Percentiles rank a stretch among this genome's conserved stretches.
These are phyloP conservation scores for Tringa solitaria DNA, from an alignment of 2,113 vertebrate genomes.

Conservation along the genomic window DNA sequence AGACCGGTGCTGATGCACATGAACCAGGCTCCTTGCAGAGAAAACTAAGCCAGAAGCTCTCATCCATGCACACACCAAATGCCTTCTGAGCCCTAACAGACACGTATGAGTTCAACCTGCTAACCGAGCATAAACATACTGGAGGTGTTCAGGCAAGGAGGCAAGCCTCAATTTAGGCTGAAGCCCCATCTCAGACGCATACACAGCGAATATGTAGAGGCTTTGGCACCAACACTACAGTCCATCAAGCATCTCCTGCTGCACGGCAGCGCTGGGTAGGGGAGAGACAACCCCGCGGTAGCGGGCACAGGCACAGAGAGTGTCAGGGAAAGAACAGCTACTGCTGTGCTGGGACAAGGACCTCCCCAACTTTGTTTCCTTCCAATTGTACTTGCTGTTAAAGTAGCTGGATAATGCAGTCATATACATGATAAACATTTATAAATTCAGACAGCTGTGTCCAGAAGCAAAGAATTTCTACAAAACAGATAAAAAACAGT, in stretches of 20 bases:
- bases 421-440: not conserved
- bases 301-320: not conserved
- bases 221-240: not conserved
- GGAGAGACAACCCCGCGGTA: accelerated
- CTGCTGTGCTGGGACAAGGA: not conserved
- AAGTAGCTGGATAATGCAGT: not conserved
- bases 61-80: accelerated
- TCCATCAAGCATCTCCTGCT: not conserved
- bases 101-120: not conserved
- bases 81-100: not conserved
- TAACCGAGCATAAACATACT: not conserved
- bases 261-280: accelerated
- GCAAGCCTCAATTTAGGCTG: accelerated
- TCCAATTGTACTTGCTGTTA: not conserved
- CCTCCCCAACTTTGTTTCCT: not conserved
- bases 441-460: not conserved
- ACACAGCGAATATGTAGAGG: accelerated
- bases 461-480: not conserved
- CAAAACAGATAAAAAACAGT: not conserved
- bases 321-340: not conserved
- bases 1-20: not conserved
- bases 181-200: not conserved
- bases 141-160: accelerated
- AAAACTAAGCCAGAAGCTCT: not conserved
- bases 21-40: not conserved